These are phyloP conservation scores for Pocillopora damicornis DNA, from an alignment of 64 coral and sea anemone genomes.

Conservation along the genomic window DNA sequence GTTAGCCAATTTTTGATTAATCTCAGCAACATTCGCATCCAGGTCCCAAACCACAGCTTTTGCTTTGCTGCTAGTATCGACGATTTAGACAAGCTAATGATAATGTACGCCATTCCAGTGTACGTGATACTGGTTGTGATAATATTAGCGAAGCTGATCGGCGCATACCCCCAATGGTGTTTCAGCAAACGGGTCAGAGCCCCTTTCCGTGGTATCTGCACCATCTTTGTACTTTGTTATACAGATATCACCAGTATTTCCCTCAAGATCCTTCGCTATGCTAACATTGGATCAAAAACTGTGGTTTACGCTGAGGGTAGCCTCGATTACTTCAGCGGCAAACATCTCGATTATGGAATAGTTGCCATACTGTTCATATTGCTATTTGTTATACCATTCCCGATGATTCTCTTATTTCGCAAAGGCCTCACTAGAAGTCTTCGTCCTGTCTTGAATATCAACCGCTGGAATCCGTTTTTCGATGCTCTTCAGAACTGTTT, in stretches of 20 bases:
- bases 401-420: constrained; percentile 45
- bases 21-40: constrained; percentile 27
- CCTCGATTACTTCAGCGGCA: constrained; percentile 47
- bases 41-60: not conserved
- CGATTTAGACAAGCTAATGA: constrained; percentile 66
- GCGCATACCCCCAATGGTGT: constrained; percentile 49
- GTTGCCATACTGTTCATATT: constrained; percentile 15
- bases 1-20: constrained; percentile 57
- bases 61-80: constrained; percentile 51
- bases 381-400: constrained; percentile 35
- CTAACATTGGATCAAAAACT: constrained; percentile 30
- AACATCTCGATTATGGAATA: constrained; percentile 52
- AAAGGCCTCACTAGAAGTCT: constrained; percentile 1
- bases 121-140: constrained; percentile 3
- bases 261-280: constrained; percentile 40
- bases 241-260: constrained; percentile 72
- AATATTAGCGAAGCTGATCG: constrained; percentile 10
- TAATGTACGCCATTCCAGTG: constrained; percentile 43
- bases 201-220: constrained; percentile 70
- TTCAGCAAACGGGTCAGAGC: constrained; percentile 41
- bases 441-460: constrained; percentile 26
- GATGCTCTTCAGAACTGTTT: constrained; percentile 46
- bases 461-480: constrained; percentile 1
- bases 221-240: constrained; percentile 80
- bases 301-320: constrained; percentile 41